Evolutionary conservation across 2,888 invertebrate genomes (phyloP).

Genomic region (Uropetala carovei): DNA sequence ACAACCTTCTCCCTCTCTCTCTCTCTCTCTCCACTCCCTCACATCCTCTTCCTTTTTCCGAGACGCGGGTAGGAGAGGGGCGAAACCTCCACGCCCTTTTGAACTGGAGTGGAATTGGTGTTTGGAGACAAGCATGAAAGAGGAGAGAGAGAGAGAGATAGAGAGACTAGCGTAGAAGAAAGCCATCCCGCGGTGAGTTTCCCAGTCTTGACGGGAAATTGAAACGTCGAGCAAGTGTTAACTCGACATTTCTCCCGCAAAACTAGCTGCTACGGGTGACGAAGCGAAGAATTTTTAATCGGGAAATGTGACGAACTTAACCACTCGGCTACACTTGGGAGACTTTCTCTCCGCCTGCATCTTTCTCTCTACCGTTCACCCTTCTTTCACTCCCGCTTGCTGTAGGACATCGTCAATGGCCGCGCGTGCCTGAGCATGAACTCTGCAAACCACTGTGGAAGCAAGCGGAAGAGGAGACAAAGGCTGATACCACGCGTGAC

Average conservation of each 20-base stretch:
- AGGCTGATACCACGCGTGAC: not conserved
- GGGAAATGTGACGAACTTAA: not conserved
- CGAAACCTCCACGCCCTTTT: not conserved
- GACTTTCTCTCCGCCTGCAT: not conserved
- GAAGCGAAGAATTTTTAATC: not conserved
- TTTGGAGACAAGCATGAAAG: not conserved
- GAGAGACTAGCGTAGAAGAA: not conserved
- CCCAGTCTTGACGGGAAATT: not conserved
- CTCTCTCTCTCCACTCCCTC: no score
- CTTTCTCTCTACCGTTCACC: not conserved
- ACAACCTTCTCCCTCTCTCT: not conserved
- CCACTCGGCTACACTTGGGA: not conserved
- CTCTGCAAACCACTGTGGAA: not conserved
- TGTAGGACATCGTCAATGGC: not conserved
- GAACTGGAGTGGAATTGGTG: slow-evolving; percentile 13
- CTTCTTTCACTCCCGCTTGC: not conserved
- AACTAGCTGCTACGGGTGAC: not conserved
- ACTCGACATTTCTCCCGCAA: not conserved
- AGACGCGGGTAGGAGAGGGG: not conserved
- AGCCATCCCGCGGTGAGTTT: not conserved
- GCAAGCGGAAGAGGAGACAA: not conserved
- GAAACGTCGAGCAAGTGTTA: not conserved
- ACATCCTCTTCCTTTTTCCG: no score
- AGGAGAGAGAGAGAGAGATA: not conserved
- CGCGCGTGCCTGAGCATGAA: not conserved